Base-by-base conservation (phyloP, 2,113 vertebrate genomes). In the Perca schrenkii region DNA sequence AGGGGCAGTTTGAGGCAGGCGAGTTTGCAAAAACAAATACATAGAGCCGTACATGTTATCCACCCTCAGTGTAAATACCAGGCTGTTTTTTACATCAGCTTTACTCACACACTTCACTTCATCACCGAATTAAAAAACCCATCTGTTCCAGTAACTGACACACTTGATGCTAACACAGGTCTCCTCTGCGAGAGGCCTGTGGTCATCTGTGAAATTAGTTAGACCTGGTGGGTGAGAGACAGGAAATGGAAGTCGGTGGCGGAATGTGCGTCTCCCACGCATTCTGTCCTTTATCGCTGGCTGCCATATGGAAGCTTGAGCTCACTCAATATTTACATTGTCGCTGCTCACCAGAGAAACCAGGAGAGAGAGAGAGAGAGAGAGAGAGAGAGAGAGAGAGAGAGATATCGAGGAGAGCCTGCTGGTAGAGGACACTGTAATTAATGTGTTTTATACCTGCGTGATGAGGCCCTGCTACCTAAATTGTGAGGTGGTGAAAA, bases 131-230 rank as follows among this genome's bases (percentile, higher is more conserved):
- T 74, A 53, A 86, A 84, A 79, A 80, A 65, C 62, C 22, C 46
- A 56, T 85, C 60, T 49, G 53, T 70, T 81, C 49, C 50, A 52
- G 58, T 69, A 34, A 72, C 15, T 16, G 68, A 74, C 82, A 89
- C 40, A 65, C 74, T 77, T 3, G 36, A 53, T 6, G 25, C 74
- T 74, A 74, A 43, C 73, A 63, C 75, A 79, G 86, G 66, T 72
- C 62, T 75, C 47, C 43, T 75, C 57, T n/a, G 73, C 58, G 60
- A 78, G 74, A 85, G 73, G 86, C 79, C 79, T 46, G 76, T 86
- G 86, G 82, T 93, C 92, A 90, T 93, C 92, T 94, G 94, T 88
- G 88, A 91, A 89, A 92, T 92, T 79, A 92, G 84, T 92, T 91
- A 89, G 88, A 92, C 86, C 87, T 86, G 76, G 86, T 91, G 92